Evolutionary conservation across 1,140 invertebrate genomes (phyloP).

Genomic region (Mactra quadrangularis): DNA sequence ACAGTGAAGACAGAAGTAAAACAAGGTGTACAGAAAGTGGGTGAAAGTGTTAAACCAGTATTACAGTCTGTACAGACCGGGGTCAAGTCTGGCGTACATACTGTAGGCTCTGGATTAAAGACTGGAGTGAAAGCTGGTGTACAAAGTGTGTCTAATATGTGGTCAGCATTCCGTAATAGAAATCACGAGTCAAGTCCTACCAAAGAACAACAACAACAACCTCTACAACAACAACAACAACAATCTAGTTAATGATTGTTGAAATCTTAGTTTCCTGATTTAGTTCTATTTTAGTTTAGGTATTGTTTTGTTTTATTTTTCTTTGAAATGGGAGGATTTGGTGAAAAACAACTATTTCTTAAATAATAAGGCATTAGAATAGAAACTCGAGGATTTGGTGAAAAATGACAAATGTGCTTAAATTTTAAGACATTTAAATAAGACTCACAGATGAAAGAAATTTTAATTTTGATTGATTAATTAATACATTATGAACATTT

Average conservation of each 20-base stretch:
- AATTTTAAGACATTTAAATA: too few relatives aligned
- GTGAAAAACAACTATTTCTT: too few relatives aligned
- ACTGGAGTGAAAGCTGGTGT: slow-evolving; percentile 72
- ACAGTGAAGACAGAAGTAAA: slow-evolving; percentile 47
- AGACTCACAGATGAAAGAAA: too few relatives aligned
- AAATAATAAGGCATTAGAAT: too few relatives aligned
- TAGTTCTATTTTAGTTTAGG: slow-evolving; percentile 12
- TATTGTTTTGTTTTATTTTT: too few relatives aligned
- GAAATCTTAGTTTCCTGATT: neutral
- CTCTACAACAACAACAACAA: neutral
- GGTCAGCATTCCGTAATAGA: slow-evolving; percentile 69
- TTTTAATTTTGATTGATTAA: too few relatives aligned
- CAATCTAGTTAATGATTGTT: slow-evolving; percentile 11
- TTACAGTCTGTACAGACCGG: slow-evolving; percentile 66
- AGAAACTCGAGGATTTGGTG: too few relatives aligned
- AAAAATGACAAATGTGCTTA: too few relatives aligned
- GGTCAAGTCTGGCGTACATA: slow-evolving; percentile 70
- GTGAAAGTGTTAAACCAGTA: slow-evolving; percentile 47
- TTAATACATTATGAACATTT: too few relatives aligned
- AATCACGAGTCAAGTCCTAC: slow-evolving; percentile 9
- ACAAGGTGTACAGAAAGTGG: slow-evolving; percentile 46
- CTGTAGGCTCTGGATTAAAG: slow-evolving; percentile 67
- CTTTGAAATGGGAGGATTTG: too few relatives aligned
- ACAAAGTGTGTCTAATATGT: slow-evolving; percentile 71
- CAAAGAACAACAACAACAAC: slow-evolving; percentile 2